Conservation (phyloP, 2,888 invertebrate genomes). For the Phyllotreta striolata region DNA sequence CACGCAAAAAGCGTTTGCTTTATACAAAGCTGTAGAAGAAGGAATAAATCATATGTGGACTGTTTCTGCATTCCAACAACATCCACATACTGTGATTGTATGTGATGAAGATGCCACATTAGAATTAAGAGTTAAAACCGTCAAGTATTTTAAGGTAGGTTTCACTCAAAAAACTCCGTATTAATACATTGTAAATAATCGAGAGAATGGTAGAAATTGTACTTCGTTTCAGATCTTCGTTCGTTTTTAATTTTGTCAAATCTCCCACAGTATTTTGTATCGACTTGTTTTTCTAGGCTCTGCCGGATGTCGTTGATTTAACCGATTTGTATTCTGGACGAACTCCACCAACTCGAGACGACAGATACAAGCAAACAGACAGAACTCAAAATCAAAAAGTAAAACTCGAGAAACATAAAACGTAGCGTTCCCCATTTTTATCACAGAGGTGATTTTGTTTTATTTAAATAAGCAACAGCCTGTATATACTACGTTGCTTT, state of each 20-base stretch:
- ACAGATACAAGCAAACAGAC: background rate
- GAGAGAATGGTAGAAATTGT: background rate
- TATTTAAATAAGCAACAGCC: too few species aligned
- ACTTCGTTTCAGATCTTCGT: background rate
- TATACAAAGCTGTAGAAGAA: constrained; percentile 98
- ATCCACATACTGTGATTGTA: constrained; percentile 89
- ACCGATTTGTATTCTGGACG: background rate
- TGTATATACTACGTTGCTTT: too few species aligned
- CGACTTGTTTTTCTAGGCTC: background rate
- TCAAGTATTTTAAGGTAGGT: constrained; percentile 87
- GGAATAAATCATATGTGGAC: constrained; percentile 99
- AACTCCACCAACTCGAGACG: background rate
- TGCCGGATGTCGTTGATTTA: constrained; percentile 6
- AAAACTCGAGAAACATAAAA: background rate
- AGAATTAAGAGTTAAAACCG: constrained; percentile 96
- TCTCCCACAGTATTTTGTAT: background rate
- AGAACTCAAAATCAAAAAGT: background rate
- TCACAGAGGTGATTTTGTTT: too few species aligned
- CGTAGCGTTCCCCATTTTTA: background rate
- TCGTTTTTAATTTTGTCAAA: background rate
- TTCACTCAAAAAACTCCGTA: background rate
- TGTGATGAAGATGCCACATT: constrained; percentile 98
- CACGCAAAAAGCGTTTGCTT: constrained; percentile 93
- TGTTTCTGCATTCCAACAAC: constrained; percentile 97
- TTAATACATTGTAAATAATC: background rate